phyloP scores from a whole-genome alignment of 2,797 vertebrate species.

The Pempheris klunzingeri region DNA sequence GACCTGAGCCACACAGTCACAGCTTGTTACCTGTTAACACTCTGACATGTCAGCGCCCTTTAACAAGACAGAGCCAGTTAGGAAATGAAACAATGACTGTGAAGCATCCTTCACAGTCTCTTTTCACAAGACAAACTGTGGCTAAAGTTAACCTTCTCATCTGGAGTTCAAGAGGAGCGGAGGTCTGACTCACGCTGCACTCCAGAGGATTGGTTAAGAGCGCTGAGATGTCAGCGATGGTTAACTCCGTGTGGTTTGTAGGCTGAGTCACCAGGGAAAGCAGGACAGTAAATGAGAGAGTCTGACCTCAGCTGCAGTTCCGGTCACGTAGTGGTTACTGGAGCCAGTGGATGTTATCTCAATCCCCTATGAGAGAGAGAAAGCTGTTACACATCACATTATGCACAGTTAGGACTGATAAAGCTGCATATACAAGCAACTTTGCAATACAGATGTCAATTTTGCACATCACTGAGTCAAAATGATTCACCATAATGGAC shows the following conservation, averaged over 20 bases:
- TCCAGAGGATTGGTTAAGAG: conserved; percentile 5
- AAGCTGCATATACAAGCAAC: neutral
- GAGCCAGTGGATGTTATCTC: conserved; percentile 91
- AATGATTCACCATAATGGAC: conserved; percentile 27
- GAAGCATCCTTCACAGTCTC: neutral
- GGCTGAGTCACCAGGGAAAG: conserved; percentile 34
- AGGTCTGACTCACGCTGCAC: conserved; percentile 27
- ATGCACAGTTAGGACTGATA: neutral
- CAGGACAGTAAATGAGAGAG: conserved; percentile 20
- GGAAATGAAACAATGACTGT: neutral
- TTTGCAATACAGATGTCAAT: neutral
- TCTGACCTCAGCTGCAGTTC: conserved; percentile 84
- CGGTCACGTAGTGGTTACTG: conserved; percentile 91
- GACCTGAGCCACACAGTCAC: neutral
- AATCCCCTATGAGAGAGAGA: conserved; percentile 84
- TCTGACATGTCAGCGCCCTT: neutral
- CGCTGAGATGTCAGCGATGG: conserved; percentile 2
- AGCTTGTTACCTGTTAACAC: neutral
- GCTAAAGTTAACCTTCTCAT: conserved; percentile 12
- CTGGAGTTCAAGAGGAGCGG: conserved; percentile 24
- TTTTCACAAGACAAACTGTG: neutral
- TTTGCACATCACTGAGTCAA: neutral
- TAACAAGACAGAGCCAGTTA: neutral
- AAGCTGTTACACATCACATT: conserved; percentile 1
- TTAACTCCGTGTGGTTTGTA: conserved; percentile 20